Evolutionary conservation across 1,140 invertebrate genomes (phyloP).

Genomic region (Cydia pomonella): DNA sequence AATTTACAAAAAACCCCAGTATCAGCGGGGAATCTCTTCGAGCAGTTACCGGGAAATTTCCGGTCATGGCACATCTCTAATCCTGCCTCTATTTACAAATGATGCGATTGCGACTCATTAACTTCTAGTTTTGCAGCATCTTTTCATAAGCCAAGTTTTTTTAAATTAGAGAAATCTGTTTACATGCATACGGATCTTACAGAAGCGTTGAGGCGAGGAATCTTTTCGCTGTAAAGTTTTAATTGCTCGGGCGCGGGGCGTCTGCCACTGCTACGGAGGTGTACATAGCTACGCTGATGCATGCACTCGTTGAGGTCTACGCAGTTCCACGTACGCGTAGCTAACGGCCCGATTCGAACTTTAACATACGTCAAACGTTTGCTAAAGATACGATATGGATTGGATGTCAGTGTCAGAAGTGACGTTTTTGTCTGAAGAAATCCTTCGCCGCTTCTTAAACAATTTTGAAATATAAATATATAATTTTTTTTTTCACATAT

Average conservation of each 20-base stretch:
- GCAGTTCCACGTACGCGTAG: neutral
- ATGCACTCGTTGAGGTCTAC: neutral
- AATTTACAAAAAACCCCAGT: too few species aligned
- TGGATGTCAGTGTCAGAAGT: too few species aligned
- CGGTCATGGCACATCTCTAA: too few species aligned
- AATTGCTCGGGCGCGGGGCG: constrained; percentile 19
- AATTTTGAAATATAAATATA: too few species aligned
- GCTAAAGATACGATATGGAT: too few species aligned
- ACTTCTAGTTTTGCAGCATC: neutral
- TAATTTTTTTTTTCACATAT: too few species aligned
- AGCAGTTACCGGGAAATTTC: too few species aligned
- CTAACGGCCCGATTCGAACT: too few species aligned
- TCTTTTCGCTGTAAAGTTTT: constrained; percentile 33
- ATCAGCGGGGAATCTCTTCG: too few species aligned
- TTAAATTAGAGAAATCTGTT: constrained; percentile 27
- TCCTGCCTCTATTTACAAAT: too few species aligned
- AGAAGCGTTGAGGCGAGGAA: constrained; percentile 5
- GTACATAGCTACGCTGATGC: neutral
- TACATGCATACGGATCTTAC: constrained; percentile 7
- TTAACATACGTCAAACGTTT: too few species aligned
- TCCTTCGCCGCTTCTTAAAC: too few species aligned
- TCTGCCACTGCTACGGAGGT: neutral
- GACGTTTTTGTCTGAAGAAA: neutral
- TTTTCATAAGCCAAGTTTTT: neutral
- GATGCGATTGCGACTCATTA: neutral